phyloP scores from a whole-genome alignment of 2,113 vertebrate species.

The Spermophilus dauricus region DNA sequence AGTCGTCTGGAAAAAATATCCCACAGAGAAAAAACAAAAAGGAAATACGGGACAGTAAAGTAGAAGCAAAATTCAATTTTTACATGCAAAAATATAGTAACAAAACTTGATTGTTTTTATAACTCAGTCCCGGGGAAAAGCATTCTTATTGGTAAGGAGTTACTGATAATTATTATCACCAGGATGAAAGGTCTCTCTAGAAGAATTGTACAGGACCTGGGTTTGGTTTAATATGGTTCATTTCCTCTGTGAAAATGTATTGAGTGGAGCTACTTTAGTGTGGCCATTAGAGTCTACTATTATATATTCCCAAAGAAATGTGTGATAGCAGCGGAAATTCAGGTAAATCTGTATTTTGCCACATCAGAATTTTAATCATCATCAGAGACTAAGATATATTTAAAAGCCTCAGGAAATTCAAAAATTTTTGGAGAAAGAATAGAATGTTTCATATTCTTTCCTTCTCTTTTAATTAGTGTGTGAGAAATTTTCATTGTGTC shows the following conservation, averaged over 20 bases:
- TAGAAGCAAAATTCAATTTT: slow-evolving; percentile 45
- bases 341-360: not conserved
- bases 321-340: not conserved
- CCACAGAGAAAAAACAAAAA: not conserved
- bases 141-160: not conserved
- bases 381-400: not conserved
- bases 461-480: not conserved
- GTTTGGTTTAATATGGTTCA: not conserved
- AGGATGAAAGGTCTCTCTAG: not conserved
- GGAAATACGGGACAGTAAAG: not conserved
- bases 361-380: slow-evolving; percentile 45
- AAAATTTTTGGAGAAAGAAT: not conserved
- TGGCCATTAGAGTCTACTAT: not conserved
- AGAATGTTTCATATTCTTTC: not conserved
- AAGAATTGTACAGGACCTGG: not conserved
- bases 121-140: not conserved
- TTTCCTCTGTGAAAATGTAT: not conserved
- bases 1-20: not conserved
- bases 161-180: not conserved
- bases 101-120: slow-evolving; percentile 27
- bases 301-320: not conserved
- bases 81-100: not conserved
- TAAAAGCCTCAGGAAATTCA: not conserved
- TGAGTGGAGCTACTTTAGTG: not conserved
- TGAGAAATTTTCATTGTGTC: not conserved